Evolutionary conservation across 2,113 vertebrate genomes (phyloP).

Genomic region (Salvelinus namaycush): DNA sequence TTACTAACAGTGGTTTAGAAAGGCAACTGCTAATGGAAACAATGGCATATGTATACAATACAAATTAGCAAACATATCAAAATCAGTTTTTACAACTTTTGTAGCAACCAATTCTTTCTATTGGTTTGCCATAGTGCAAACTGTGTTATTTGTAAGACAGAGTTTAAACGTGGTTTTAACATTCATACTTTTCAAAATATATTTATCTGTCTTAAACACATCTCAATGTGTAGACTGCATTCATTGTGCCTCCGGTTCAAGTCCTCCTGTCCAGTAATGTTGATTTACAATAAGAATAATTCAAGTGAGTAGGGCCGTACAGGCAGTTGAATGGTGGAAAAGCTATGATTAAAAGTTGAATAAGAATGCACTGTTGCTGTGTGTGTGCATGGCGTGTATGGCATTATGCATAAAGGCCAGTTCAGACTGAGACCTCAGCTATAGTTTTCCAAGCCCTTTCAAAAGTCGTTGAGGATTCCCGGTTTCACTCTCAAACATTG

Average conservation of each 20-base stretch:
- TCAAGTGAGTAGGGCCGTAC: constrained; percentile 87
- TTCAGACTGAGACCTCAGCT: constrained; percentile 34
- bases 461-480: constrained; percentile 63
- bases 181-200: constrained; percentile 54
- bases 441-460: constrained; percentile 49
- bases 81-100: constrained; percentile 91
- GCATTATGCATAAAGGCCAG: constrained; percentile 55
- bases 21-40: constrained; percentile 90
- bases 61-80: constrained; percentile 90
- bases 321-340: constrained; percentile 65
- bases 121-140: constrained; percentile 93
- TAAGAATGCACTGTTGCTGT: constrained; percentile 16
- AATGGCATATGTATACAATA: constrained; percentile 89
- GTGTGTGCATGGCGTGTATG: constrained; percentile 55
- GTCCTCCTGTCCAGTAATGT: constrained; percentile 79
- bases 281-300: constrained; percentile 79
- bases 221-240: constrained; percentile 71
- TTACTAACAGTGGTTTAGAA: constrained; percentile 88
- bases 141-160: constrained; percentile 82
- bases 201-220: constrained; percentile 68
- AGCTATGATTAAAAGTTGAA: constrained; percentile 62
- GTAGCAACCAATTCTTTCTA: constrained; percentile 86
- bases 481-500: constrained; percentile 66
- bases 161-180: constrained; percentile 70
- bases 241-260: constrained; percentile 78